Percentiles rank a stretch among this genome's conserved stretches.
Conservation (phyloP, 2,797 vertebrate genomes). For the Myotis pilosus region DNA sequence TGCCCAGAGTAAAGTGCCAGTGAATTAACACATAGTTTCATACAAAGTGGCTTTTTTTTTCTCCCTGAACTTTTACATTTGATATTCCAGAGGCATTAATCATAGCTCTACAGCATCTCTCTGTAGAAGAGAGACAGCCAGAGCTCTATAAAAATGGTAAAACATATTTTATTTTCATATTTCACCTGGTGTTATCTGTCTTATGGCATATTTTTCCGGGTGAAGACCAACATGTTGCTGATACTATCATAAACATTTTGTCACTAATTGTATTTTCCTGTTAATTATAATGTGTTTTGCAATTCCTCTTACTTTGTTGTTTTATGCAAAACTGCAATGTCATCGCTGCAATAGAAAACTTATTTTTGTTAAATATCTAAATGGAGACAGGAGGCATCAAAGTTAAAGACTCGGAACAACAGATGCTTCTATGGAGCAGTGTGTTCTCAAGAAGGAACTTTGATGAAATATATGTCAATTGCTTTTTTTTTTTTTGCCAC, state of each 20-base stretch:
- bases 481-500: constrained; percentile 23
- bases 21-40: not conserved
- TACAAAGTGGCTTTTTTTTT: not conserved
- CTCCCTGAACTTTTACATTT: not conserved
- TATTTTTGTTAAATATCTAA: constrained; percentile 55
- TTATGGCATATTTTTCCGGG: not conserved
- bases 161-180: constrained; percentile 8
- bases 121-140: not conserved
- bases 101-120: not conserved
- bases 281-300: constrained; percentile 8
- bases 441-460: constrained; percentile 26
- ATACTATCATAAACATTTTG: constrained; percentile 38
- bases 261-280: constrained; percentile 38
- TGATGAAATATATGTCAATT: constrained; percentile 50
- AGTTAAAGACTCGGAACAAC: constrained; percentile 21
- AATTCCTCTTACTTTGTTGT: not conserved
- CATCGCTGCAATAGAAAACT: constrained; percentile 10
- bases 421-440: constrained; percentile 44
- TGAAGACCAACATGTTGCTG: not conserved
- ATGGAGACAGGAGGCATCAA: not conserved
- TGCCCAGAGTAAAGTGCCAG: not conserved
- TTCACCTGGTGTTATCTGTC: not conserved
- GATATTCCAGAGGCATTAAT: not conserved
- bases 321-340: not conserved
- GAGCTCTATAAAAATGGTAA: not conserved